phyloP scores from a whole-genome alignment of 1,140 invertebrate species.

The Diploscapter pachys region DNA sequence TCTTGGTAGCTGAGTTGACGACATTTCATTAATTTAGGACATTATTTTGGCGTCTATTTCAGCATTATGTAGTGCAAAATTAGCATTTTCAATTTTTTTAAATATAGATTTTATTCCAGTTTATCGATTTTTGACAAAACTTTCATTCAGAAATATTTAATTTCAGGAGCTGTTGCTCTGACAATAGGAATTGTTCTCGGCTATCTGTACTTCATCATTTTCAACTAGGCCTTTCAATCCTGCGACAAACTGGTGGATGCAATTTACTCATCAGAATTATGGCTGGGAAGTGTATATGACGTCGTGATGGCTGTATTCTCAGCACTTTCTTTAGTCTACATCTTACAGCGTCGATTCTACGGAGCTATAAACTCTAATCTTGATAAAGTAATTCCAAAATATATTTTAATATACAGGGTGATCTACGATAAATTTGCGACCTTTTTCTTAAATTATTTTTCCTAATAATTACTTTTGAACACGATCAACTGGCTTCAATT shows the following conservation, averaged over 20 bases:
- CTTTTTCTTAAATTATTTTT: too few species aligned
- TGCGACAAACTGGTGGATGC: constrained; percentile 57
- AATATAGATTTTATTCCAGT: not conserved
- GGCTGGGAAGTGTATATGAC: constrained; percentile 51
- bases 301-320: constrained; percentile 54
- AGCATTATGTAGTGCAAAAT: not conserved
- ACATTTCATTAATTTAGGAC: not conserved
- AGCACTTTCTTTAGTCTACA: constrained; percentile 46
- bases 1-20: not conserved
- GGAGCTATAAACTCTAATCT: constrained; percentile 50
- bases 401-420: too few species aligned
- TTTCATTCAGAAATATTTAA: not conserved
- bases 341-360: constrained; percentile 55
- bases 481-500: too few species aligned
- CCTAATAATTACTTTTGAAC: too few species aligned
- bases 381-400: constrained; percentile 38
- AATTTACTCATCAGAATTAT: constrained; percentile 41
- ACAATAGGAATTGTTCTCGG: constrained; percentile 54
- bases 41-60: not conserved
- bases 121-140: not conserved
- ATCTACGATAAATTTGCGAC: too few species aligned
- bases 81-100: not conserved
- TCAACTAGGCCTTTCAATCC: constrained; percentile 53
- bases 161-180: constrained; percentile 44
- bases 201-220: constrained; percentile 56